A percentile compares a stretch with the other conserved stretches of the same genome.
phyloP scores from a whole-genome alignment of 2,888 invertebrate genomes.

The Choreutis nemorana region DNA sequence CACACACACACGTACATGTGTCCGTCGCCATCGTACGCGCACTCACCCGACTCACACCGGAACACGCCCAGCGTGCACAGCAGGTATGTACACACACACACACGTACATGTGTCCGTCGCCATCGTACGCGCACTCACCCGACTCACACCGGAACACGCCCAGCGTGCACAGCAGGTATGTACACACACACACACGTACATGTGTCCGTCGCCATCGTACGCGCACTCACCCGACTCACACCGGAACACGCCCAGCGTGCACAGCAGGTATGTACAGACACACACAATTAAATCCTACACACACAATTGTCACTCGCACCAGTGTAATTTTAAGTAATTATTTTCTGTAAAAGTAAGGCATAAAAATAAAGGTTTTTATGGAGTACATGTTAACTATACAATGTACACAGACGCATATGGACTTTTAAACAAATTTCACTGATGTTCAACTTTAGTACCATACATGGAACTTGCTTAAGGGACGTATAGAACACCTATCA shows the following conservation, averaged over 20 bases:
- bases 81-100: neutral
- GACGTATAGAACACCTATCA: too few species aligned
- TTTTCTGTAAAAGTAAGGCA: too few species aligned
- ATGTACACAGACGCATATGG: too few species aligned
- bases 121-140: conserved; percentile 70
- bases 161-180: conserved; percentile 78
- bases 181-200: conserved; percentile 57
- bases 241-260: conserved; percentile 78
- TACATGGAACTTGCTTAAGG: too few species aligned
- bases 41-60: neutral
- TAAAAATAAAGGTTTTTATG: too few species aligned
- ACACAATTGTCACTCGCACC: too few species aligned
- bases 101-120: neutral
- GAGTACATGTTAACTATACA: too few species aligned
- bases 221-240: conserved; percentile 77
- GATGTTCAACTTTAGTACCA: too few species aligned
- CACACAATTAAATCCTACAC: too few species aligned
- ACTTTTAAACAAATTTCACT: too few species aligned
- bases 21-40: neutral
- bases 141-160: conserved; percentile 79
- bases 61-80: neutral
- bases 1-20: neutral
- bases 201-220: conserved; percentile 66
- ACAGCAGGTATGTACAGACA: conserved; percentile 69
- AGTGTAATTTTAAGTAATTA: too few species aligned